phyloP scores from a whole-genome alignment of 2,113 vertebrate species.

The Gallinago paraguaiae region DNA sequence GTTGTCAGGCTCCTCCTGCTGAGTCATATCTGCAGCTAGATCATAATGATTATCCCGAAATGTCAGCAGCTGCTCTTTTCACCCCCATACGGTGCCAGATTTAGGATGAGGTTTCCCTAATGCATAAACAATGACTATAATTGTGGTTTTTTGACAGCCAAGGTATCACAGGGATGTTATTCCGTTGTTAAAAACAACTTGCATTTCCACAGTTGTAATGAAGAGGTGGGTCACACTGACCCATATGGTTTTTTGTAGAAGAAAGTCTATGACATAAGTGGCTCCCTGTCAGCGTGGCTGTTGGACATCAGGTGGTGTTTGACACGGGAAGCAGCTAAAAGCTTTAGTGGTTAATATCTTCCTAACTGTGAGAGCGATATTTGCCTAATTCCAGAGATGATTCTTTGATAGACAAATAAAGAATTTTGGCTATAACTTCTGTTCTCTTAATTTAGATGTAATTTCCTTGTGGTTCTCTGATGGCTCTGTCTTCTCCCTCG shows the following conservation, averaged over 20 bases:
- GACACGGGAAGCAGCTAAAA: conserved; percentile 30
- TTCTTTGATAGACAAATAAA: conserved; percentile 47
- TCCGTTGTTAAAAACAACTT: not conserved
- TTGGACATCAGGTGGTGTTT: not conserved
- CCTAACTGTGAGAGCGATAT: not conserved
- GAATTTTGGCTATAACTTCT: not conserved
- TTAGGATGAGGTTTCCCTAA: conserved; percentile 70
- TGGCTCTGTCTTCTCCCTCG: not conserved
- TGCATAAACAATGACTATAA: conserved; percentile 68
- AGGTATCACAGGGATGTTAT: conserved; percentile 51
- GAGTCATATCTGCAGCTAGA: conserved; percentile 66
- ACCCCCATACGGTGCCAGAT: conserved; percentile 55
- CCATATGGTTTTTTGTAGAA: conserved; percentile 25
- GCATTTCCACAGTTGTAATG: conserved; percentile 24
- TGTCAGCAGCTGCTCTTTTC: conserved; percentile 71
- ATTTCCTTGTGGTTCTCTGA: not conserved
- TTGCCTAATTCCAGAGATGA: conserved; percentile 21
- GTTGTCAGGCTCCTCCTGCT: conserved; percentile 52
- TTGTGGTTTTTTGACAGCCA: conserved; percentile 63
- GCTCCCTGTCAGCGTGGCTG: conserved; percentile 8
- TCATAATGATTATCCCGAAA: conserved; percentile 63
- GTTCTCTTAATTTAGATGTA: not conserved
- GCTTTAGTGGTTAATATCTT: conserved; percentile 23
- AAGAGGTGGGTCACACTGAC: conserved; percentile 2
- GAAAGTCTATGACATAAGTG: conserved; percentile 14